Percentiles rank a stretch among this genome's conserved stretches.
Conservation (phyloP, 2,113 vertebrate species). For the Synodontis membranacea region DNA sequence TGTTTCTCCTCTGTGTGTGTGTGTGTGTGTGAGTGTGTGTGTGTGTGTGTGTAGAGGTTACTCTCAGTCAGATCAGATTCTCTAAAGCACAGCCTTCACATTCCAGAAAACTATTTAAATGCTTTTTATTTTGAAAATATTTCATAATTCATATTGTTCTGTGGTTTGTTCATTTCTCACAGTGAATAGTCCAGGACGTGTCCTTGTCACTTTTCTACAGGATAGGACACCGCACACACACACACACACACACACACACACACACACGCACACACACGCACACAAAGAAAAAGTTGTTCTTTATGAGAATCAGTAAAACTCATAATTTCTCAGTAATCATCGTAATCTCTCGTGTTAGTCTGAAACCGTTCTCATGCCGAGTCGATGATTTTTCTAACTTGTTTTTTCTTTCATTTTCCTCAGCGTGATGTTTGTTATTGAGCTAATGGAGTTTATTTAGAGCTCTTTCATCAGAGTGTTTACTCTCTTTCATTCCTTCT, state of each 20-base stretch:
- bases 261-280: too few species aligned
- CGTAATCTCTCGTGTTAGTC: background rate
- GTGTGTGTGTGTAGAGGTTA: conserved; percentile 24
- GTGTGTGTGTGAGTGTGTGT: conserved; percentile 16
- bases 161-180: background rate
- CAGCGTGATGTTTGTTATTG: background rate
- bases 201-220: too few species aligned
- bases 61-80: background rate
- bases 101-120: background rate
- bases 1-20: conserved; percentile 18
- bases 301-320: too few species aligned
- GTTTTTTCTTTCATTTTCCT: background rate
- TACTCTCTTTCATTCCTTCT: background rate
- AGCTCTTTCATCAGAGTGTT: background rate
- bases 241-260: too few species aligned
- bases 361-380: background rate
- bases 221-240: background rate
- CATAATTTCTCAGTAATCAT: background rate
- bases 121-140: background rate
- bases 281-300: too few species aligned
- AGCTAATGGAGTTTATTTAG: background rate
- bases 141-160: background rate
- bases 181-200: background rate
- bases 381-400: background rate
- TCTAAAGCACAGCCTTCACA: background rate